These are phyloP conservation scores for Asobara japonica DNA, from an alignment of 1,140 invertebrate genomes.

Conservation along the genomic window DNA sequence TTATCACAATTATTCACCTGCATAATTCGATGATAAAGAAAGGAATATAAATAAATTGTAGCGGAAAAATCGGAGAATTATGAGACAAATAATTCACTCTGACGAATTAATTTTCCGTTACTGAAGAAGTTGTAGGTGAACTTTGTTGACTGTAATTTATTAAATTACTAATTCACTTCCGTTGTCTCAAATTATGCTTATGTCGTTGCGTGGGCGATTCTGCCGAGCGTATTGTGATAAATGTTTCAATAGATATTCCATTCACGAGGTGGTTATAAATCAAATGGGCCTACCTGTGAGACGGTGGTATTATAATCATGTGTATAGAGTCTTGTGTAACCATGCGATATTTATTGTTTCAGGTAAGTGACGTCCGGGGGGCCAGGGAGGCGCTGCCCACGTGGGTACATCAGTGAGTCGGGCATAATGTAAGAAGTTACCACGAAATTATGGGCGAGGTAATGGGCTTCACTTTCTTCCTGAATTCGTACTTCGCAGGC, in stretches of 20 bases:
- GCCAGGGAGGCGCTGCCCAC: constrained; percentile 51
- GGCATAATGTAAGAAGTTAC: constrained; percentile 62
- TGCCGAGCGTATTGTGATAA: not conserved
- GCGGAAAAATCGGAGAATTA: no score
- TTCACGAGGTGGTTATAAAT: constrained; percentile 52
- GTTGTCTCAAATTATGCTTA: not conserved
- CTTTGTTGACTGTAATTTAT: not conserved
- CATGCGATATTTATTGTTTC: constrained; percentile 67
- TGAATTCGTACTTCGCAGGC: no score
- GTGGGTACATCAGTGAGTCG: constrained; percentile 56
- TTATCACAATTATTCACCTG: no score
- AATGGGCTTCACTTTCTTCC: not conserved
- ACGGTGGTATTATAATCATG: constrained; percentile 51
- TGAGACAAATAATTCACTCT: not conserved
- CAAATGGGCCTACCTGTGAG: constrained; percentile 49
- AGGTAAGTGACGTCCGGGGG: constrained; percentile 66
- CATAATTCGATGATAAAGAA: not conserved
- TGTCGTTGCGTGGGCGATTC: not conserved
- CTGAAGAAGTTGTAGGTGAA: not conserved
- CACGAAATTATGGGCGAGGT: not conserved
- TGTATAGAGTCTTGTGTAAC: constrained; percentile 56
- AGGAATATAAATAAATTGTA: not conserved
- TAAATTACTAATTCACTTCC: constrained; percentile 2
- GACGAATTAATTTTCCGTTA: constrained; percentile 2
- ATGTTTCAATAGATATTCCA: constrained; percentile 17